Percentiles rank a stretch among this genome's conserved stretches.
Evolutionary conservation across 1,140 invertebrate genomes (phyloP).

Genomic region (Monochamus saltuarius): DNA sequence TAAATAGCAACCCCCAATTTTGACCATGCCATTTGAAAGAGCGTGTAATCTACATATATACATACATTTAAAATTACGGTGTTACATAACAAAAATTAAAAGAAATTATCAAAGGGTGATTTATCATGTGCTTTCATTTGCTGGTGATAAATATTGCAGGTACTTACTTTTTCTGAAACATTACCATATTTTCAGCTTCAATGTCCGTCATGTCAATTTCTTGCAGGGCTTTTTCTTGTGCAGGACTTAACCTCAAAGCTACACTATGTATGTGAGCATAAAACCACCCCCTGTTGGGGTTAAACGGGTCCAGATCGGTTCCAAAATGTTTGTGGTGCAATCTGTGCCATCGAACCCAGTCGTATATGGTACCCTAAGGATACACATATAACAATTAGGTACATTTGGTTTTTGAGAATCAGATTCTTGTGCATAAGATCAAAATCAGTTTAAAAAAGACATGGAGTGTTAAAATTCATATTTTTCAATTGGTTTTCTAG

Average conservation of each 20-base stretch:
- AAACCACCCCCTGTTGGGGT: conserved; percentile 81
- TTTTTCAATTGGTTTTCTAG: neutral
- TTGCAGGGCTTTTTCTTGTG: conserved; percentile 68
- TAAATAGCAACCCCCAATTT: too few species aligned
- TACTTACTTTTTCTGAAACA: conserved; percentile 77
- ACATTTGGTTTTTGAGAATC: neutral
- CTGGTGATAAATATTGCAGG: too few species aligned
- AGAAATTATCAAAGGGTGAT: too few species aligned
- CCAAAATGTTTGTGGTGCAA: conserved; percentile 87
- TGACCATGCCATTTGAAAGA: too few species aligned
- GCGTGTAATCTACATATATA: too few species aligned
- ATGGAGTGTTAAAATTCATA: neutral
- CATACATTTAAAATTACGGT: too few species aligned
- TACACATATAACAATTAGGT: neutral
- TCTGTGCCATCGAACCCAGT: conserved; percentile 80
- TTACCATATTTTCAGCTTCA: conserved; percentile 78
- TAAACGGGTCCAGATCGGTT: conserved; percentile 88
- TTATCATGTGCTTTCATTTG: too few species aligned
- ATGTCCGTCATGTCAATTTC: conserved; percentile 85
- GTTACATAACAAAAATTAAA: too few species aligned
- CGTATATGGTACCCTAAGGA: conserved; percentile 71
- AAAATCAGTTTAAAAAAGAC: neutral
- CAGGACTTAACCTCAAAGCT: conserved; percentile 66
- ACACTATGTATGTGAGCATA: conserved; percentile 75
- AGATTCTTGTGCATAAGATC: neutral